Percentiles rank a stretch among this genome's conserved stretches.
phyloP scores from a whole-genome alignment of 2,888 invertebrate genomes.

The Hirtodrosophila confusa region DNA sequence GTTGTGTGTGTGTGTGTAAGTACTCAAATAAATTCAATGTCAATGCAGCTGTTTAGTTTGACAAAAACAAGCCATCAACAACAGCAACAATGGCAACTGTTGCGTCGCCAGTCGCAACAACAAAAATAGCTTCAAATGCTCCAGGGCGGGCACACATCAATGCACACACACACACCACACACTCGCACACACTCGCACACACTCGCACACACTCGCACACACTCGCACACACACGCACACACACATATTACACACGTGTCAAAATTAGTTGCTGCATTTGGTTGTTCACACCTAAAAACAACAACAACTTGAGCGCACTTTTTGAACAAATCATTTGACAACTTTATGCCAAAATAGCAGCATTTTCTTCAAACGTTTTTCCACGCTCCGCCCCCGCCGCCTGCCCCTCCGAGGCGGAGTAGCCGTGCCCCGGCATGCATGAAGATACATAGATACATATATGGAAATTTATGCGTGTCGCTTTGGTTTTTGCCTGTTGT shows the following conservation, averaged over 20 bases:
- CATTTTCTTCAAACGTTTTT: slow-evolving; percentile 12
- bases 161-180: slow-evolving; percentile 4
- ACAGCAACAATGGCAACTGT: slow-evolving; percentile 43
- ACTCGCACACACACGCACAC: slow-evolving; percentile 7
- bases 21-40: slow-evolving; percentile 61
- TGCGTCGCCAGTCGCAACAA: slow-evolving; percentile 19
- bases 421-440: too few species aligned
- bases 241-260: slow-evolving; percentile 48
- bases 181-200: slow-evolving; percentile 3
- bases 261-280: slow-evolving; percentile 59
- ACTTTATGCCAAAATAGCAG: slow-evolving; percentile 50
- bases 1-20: slow-evolving; percentile 1
- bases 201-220: slow-evolving; percentile 4
- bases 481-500: slow-evolving; percentile 42
- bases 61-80: slow-evolving; percentile 51
- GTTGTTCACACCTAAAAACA: slow-evolving; percentile 63
- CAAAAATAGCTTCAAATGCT: slow-evolving; percentile 32
- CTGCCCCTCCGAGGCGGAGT: too few species aligned
- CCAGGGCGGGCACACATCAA: not conserved
- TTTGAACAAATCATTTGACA: slow-evolving; percentile 61
- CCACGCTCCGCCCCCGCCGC: too few species aligned
- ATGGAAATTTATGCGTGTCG: slow-evolving; percentile 57
- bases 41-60: slow-evolving; percentile 69
- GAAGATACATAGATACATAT: not conserved
- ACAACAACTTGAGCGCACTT: slow-evolving; percentile 17